Evolutionary conservation across 2,113 vertebrate genomes (phyloP), one percentile per base, ranked within the genome.

Genomic region (Cyphomyrus discorhynchus): DNA sequence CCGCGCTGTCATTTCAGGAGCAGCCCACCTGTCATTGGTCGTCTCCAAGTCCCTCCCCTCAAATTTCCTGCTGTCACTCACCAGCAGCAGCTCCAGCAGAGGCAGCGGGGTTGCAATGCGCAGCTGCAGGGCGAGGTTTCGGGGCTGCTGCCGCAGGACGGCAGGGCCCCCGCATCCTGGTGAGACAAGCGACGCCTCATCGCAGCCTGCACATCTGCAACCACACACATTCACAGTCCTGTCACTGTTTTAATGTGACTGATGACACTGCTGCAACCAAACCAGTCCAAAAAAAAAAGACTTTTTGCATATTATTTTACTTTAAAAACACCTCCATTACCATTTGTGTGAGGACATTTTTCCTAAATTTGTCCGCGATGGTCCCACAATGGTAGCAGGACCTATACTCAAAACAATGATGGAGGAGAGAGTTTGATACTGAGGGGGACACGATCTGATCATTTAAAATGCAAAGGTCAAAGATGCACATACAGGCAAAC

Each of bases 51-150:
- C 80, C 42, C 39, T 84, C 19, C 19, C 45, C 19, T n/a, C 47
- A 86, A 35, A 52, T 15, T n/a, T 13, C 47, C 27, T 24, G n/a
- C 85, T 35, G n/a, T 56, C 5, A 9, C 86, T 88, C 89, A 91
- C 91, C 91, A 89, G 87, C 91, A 90, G 87, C 91, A 91, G 87
- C 89, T 89, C 91, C 91, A 91, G 87, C 89, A 90, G 58, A 91
- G 87, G 31, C 86, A 88, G 90, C 74, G 52, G 86, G 87, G 58
- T 10, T 42, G 52, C 11, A 87, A 9, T 10, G 35, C 52, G 13
- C 86, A 42, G 49, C 39, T 53, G 74, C 90, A 90, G 87, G 86
- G 87, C 5, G 90, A 58, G 17, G 86, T 58, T 9, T 88, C 87
- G 2, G 70, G 90, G 39, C 90, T 90, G 85, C 90, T 83, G 70